These are phyloP conservation scores for Rhimphoctona megacephalus DNA, from an alignment of 2,888 invertebrate genomes.

Conservation along the genomic window DNA sequence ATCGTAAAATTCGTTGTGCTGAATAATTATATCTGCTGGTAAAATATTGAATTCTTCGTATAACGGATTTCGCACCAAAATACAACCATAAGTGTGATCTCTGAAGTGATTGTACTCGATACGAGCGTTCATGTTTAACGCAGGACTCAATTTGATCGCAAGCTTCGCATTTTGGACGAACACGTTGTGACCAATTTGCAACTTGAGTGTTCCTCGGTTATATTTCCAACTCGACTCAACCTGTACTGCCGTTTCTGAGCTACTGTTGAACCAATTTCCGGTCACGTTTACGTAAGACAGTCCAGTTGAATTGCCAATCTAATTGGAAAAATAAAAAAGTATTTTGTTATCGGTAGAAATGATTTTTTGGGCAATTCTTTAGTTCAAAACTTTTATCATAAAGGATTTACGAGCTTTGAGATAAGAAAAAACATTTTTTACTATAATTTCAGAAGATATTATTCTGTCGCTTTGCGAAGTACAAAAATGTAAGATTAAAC, in stretches of 20 bases:
- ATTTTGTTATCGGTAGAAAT: background rate
- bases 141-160: constrained; percentile 92
- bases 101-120: constrained; percentile 96
- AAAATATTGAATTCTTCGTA: constrained; percentile 92
- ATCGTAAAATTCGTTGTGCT: constrained; percentile 95
- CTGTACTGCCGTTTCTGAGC: constrained; percentile 92
- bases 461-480: no score
- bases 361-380: background rate
- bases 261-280: constrained; percentile 94
- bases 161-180: constrained; percentile 92
- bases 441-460: no score
- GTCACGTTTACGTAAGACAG: constrained; percentile 95
- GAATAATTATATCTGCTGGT: constrained; percentile 90
- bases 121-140: constrained; percentile 91
- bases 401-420: background rate
- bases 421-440: no score
- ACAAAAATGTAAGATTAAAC: no score
- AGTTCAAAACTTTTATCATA: background rate
- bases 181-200: constrained; percentile 94
- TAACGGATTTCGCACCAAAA: constrained; percentile 93
- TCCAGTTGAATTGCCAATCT: constrained; percentile 96
- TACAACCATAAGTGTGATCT: constrained; percentile 92
- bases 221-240: constrained; percentile 93
- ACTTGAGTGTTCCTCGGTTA: constrained; percentile 86
- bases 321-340: constrained; percentile 19